Percentiles rank a stretch among this genome's conserved stretches.
Evolutionary conservation across 1,140 invertebrate species (phyloP).

Genomic region (Heliconius congener): DNA sequence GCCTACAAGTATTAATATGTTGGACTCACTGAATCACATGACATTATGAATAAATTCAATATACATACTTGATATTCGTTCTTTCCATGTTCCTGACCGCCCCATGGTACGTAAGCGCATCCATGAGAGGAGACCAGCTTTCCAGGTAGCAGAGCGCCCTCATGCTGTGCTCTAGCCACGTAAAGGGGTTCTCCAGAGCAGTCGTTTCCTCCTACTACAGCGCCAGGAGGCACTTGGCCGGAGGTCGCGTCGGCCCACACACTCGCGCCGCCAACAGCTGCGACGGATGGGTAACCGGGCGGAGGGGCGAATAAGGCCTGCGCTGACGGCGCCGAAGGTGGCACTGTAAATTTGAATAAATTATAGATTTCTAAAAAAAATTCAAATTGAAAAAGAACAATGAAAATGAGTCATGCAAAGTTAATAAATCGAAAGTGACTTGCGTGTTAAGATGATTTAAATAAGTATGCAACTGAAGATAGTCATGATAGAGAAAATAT

Average conservation of each 20-base stretch:
- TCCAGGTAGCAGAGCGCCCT: conserved; percentile 89
- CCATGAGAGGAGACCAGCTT: conserved; percentile 88
- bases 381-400: neutral
- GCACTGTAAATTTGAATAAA: conserved; percentile 48
- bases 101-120: conserved; percentile 89
- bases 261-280: conserved; percentile 54
- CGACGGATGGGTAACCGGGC: conserved; percentile 57
- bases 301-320: conserved; percentile 59
- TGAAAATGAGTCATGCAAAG: neutral
- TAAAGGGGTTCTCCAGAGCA: conserved; percentile 86
- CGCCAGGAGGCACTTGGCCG: conserved; percentile 86
- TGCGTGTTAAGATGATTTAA: neutral
- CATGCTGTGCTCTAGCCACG: conserved; percentile 87
- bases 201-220: conserved; percentile 88
- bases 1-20: too few species aligned
- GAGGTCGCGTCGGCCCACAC: conserved; percentile 86
- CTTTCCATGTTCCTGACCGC: conserved; percentile 88
- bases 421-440: neutral
- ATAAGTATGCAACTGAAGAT: neutral
- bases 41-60: neutral
- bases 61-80: conserved; percentile 86
- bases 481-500: neutral
- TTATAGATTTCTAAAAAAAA: neutral
- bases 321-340: conserved; percentile 78
- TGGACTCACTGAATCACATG: too few species aligned